Evolutionary conservation across 2,113 vertebrate species (phyloP).

Genomic region (Sylvia atricapilla): DNA sequence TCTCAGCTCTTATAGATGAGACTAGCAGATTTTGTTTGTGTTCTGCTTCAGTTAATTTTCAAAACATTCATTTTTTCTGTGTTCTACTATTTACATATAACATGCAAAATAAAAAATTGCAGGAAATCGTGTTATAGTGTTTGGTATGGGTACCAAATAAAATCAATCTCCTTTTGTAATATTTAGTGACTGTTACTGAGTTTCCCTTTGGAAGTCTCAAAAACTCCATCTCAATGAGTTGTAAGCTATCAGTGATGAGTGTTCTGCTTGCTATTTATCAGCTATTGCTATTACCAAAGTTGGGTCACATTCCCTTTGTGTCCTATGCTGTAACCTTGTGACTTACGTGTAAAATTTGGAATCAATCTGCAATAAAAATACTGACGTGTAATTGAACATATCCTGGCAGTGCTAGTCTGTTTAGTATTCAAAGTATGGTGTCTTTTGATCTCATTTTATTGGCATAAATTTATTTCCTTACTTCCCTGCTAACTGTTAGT

Average conservation of each 20-base stretch:
- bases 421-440: not conserved
- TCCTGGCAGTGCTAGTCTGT: not conserved
- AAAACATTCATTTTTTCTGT: not conserved
- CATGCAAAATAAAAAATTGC: not conserved
- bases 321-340: not conserved
- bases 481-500: not conserved
- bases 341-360: not conserved
- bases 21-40: not conserved
- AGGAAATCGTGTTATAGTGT: not conserved
- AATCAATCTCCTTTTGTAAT: not conserved
- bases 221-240: not conserved
- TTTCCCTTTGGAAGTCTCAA: not conserved
- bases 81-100: not conserved
- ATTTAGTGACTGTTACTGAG: not conserved
- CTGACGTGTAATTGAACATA: not conserved
- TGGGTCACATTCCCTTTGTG: not conserved
- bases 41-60: not conserved
- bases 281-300: not conserved
- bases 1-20: not conserved
- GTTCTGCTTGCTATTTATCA: not conserved
- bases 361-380: not conserved
- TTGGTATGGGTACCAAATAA: not conserved
- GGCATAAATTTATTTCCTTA: not conserved
- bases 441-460: not conserved
- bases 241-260: not conserved